phyloP scores from a whole-genome alignment of 2,888 invertebrate genomes.

The Elysia crispata region DNA sequence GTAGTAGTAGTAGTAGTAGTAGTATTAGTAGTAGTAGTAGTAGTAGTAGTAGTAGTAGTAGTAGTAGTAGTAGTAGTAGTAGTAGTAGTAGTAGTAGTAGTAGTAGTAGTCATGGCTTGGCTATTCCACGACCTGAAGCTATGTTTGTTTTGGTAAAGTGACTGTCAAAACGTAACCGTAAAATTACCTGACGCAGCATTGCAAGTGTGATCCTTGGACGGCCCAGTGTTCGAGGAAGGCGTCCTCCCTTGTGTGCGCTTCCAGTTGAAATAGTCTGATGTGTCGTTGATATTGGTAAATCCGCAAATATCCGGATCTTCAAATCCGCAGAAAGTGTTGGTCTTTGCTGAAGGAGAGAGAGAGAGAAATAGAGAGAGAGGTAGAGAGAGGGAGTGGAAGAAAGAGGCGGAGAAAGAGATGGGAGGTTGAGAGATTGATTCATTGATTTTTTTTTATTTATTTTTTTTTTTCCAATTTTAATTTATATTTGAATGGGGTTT shows the following conservation, averaged over 20 bases:
- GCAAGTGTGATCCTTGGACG: slow-evolving; percentile 72
- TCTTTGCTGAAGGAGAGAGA: slow-evolving; percentile 69
- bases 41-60: too few species aligned
- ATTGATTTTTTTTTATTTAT: too few species aligned
- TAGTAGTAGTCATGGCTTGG: slow-evolving; percentile 22
- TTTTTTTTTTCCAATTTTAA: too few species aligned
- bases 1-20: too few species aligned
- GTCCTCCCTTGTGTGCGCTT: slow-evolving; percentile 62
- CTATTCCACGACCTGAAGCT: not conserved
- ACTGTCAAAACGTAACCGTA: too few species aligned
- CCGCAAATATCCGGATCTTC: slow-evolving; percentile 68
- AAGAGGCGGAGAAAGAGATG: not conserved
- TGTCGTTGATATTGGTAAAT: slow-evolving; percentile 61
- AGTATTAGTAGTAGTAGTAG: too few species aligned
- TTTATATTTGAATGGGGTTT: too few species aligned
- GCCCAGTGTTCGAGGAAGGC: slow-evolving; percentile 68
- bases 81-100: slow-evolving; percentile 41
- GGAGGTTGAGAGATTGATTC: too few species aligned
- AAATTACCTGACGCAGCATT: slow-evolving; percentile 55
- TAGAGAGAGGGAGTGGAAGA: not conserved
- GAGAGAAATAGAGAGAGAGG: not conserved
- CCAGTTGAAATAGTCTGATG: slow-evolving; percentile 68
- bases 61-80: slow-evolving; percentile 27
- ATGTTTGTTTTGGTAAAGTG: not conserved
- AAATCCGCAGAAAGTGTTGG: slow-evolving; percentile 70